Conservation (phyloP, 2,888 invertebrate species). For the Drosophila kokeensis region DNA sequence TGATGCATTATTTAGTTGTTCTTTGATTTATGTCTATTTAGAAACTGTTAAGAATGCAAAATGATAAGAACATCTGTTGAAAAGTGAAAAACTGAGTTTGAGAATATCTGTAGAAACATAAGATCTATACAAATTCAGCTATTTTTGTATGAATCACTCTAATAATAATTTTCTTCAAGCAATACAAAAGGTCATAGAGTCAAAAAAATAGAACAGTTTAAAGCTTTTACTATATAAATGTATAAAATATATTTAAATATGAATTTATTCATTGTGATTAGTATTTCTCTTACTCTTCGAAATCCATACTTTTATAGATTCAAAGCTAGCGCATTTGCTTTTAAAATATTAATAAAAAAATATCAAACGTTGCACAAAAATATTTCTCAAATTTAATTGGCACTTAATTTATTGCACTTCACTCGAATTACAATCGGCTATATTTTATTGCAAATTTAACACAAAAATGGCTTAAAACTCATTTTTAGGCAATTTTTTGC, state of each 20-base stretch:
- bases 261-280: background rate
- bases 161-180: background rate
- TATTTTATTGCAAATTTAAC: slow-evolving; percentile 19
- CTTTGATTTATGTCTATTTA: background rate
- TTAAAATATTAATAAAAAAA: slow-evolving; percentile 7
- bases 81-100: background rate
- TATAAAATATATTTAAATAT: background rate
- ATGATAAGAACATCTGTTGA: background rate
- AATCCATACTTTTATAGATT: background rate
- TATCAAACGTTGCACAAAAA: slow-evolving; percentile 23
- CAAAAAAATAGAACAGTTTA: background rate
- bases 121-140: background rate
- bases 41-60: slow-evolving; percentile 10
- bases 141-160: background rate
- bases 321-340: background rate
- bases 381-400: slow-evolving; percentile 1
- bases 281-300: background rate
- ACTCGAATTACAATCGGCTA: slow-evolving; percentile 36
- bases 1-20: background rate
- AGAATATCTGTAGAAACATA: background rate
- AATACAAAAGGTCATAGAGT: background rate
- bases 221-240: background rate
- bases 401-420: slow-evolving; percentile 31
- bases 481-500: slow-evolving; percentile 2
- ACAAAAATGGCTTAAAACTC: slow-evolving; percentile 2